Conservation (phyloP, 2,797 vertebrate genomes). For the Ispidina lecontei region DNA sequence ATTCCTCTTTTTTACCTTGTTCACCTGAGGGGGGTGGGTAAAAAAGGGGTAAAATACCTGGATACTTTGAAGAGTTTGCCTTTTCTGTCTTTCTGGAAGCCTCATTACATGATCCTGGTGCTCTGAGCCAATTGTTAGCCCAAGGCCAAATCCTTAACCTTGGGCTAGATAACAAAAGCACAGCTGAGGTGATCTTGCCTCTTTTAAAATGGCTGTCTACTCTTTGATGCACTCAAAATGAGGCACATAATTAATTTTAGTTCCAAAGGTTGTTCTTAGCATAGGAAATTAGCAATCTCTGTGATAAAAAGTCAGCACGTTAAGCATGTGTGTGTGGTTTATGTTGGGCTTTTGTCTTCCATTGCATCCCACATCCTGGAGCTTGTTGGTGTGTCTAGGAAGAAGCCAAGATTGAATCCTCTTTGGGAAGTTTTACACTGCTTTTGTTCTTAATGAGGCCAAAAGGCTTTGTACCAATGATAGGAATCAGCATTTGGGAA, state of each 20-base stretch:
- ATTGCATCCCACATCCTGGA: not conserved
- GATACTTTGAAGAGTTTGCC: slow-evolving; percentile 34
- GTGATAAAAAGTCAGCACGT: not conserved
- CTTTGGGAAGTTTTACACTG: not conserved
- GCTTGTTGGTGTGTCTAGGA: not conserved
- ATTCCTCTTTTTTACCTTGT: not conserved
- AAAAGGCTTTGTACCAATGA: not conserved
- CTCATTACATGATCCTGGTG: slow-evolving; percentile 38
- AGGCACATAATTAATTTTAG: slow-evolving; percentile 34
- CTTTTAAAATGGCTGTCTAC: slow-evolving; percentile 48
- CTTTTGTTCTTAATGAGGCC: not conserved
- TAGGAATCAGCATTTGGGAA: not conserved
- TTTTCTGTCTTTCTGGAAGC: slow-evolving; percentile 55
- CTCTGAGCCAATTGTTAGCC: slow-evolving; percentile 63
- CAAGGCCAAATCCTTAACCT: slow-evolving; percentile 61
- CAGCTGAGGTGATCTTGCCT: slow-evolving; percentile 65
- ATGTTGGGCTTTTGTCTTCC: slow-evolving; percentile 19
- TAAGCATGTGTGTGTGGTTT: not conserved
- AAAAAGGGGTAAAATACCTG: not conserved
- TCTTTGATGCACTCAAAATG: slow-evolving; percentile 54
- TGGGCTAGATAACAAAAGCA: slow-evolving; percentile 66
- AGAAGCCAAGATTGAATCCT: not conserved
- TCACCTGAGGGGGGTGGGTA: rapidly evolving
- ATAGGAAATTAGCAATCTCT: slow-evolving; percentile 28
- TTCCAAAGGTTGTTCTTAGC: slow-evolving; percentile 41